Evolutionary conservation across 2,888 invertebrate species (phyloP), one percentile per base, ranked within the genome.

Genomic region (Timema cristinae): DNA sequence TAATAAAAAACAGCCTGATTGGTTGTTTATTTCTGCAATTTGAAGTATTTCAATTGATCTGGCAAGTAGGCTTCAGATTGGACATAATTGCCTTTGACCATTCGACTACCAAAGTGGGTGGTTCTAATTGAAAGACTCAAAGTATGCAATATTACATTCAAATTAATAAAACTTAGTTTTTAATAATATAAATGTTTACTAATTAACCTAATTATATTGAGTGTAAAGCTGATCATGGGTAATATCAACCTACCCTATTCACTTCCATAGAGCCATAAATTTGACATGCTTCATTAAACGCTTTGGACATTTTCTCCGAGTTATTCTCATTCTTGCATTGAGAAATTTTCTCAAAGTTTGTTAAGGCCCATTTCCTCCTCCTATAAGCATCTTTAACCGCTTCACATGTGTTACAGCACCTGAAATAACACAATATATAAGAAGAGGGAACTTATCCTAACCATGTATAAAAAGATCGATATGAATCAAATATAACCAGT

Each of bases 381-480:
- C 93, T 88, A 81, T 99, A 99, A 0, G 98, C 98, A 81, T 94
- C 93, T 81, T 93, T 89, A 0, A 99, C 96, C 71, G 97, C 95
- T 75, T 96, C 95, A 84, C 99, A 99, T 13, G 95, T 95, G 81
- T 97, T 97, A 81, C 98, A 99, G 81, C 98, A 98, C 78, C 96
- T 96, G 77, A 1, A 79, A 72, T 51, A 67, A 13, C 50, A 70
- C 32, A 32, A 32, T 32, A 32, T 32, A 32, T 32, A 32, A 32
- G 32, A 32, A 32, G 32, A 32, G 4, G 32, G 32, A 32, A 32
- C 32, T 32, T 32, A 32, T 32, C 32, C 32, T 32, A 32, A 32
- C 1, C 32, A 1, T 32, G 32, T 32, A 32, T 32, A 32, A 32
- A 32, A 32, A 32, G 32, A 32, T 32, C 32, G 4, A 32, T 32